Percentiles rank a stretch among this genome's conserved stretches.
These are phyloP conservation scores for Diaperis boleti DNA, from an alignment of 2,888 invertebrate species.

Conservation along the genomic window DNA sequence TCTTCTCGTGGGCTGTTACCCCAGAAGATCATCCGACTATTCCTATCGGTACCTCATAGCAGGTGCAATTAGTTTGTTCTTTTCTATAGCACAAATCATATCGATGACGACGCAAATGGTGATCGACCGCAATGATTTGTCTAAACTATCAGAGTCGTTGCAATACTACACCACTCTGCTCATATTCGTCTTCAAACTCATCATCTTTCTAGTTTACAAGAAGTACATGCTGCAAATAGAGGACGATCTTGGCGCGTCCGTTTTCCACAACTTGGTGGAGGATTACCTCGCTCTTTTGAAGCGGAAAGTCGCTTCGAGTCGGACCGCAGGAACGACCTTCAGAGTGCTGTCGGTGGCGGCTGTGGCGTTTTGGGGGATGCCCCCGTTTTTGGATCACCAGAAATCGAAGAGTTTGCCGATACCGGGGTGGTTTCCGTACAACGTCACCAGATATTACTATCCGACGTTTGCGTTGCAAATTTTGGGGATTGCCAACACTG, in stretches of 20 bases:
- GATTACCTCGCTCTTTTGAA: not conserved
- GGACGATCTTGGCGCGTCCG: not conserved
- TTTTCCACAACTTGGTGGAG: not conserved
- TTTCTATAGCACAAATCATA: not conserved
- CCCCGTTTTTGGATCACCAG: not conserved
- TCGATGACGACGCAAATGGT: constrained; percentile 10
- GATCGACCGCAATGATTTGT: constrained; percentile 9
- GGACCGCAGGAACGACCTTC: not conserved
- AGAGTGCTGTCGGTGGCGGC: constrained; percentile 1
- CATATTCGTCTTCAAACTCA: constrained; percentile 2
- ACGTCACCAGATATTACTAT: not conserved
- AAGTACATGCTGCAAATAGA: constrained; percentile 5
- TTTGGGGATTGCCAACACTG: not conserved
- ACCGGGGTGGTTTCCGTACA: constrained; percentile 27
- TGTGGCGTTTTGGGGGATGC: constrained; percentile 2
- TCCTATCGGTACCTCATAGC: not conserved
- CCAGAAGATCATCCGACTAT: not conserved
- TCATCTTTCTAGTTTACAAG: not conserved
- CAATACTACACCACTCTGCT: constrained; percentile 1
- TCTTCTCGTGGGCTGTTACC: not conserved
- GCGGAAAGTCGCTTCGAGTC: not conserved
- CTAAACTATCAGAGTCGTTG: not conserved
- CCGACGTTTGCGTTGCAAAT: not conserved
- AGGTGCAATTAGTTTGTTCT: not conserved
- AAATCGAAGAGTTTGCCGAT: constrained; percentile 17